Base-by-base conservation (phyloP, 2,797 vertebrate species). In the Syngnathus acus region DNA sequence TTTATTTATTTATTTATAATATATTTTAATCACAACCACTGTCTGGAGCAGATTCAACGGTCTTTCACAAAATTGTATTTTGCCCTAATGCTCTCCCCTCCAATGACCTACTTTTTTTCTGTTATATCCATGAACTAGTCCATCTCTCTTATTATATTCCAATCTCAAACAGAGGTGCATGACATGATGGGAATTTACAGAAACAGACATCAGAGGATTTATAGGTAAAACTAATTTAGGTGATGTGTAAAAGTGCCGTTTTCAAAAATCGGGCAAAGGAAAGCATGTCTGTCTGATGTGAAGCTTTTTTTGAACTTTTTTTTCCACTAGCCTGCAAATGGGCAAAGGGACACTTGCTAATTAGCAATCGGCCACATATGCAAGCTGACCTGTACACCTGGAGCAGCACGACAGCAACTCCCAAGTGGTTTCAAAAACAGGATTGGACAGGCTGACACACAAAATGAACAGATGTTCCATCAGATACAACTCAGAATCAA, bases 391-490 rank as follows among this genome's bases (percentile, higher is more conserved):
- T 68, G 71, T 73, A 66, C 84, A 84, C 79, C 82, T 84, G 85
- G 77, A 79, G 68, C 16, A 47, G 54, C 39, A 39, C 10, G 76
- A 84, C 84, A 84, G 78, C 68, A 72, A 62, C 68, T 86, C 85
- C 82, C 86, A 26, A 11, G 80, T 70, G 84, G 76, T 70, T 54
- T 80, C 62, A 68, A 71, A 79, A 72, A 78, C 67, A 77, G 64
- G 59, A 76, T 77, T 75, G 26, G 67, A 68, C 47, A 26, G 51
- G 67, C 17, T 9, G 73, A 76, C 77, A 86, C 84, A 84, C 82
- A 81, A 17, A 76, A 83, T 76, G 71, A 88, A 76, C 86, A 88
- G 78, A 84, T 88, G 85, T 83, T 82, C 62, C 32, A 9, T 51
- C 4, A 21, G 50, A 51, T 23, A n/a, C 19, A 53, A 53, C n/a